A percentile compares a stretch with the other conserved stretches of the same genome.
Conservation (phyloP, 2,888 invertebrate species). For the Ecdyonurus torrentis region DNA sequence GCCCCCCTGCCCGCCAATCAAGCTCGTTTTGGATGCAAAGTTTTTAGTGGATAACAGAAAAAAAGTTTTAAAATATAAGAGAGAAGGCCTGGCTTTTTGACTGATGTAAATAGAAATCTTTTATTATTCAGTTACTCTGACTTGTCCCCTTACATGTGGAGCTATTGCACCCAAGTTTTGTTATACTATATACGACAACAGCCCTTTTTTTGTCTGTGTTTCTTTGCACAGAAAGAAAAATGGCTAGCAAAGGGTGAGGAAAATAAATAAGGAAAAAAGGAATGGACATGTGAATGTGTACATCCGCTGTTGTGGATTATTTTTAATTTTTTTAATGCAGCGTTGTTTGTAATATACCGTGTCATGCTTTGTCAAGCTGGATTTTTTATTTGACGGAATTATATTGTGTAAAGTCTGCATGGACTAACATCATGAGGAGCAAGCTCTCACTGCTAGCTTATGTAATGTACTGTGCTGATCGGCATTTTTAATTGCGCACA, state of each 20-base stretch:
- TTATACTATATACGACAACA: constrained; percentile 1
- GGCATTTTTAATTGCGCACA: constrained; percentile 14
- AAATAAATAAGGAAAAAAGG: background rate
- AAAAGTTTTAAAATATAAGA: background rate
- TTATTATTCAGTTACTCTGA: constrained; percentile 17
- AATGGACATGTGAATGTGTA: background rate
- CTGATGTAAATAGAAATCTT: constrained; percentile 16
- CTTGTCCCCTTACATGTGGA: constrained; percentile 15
- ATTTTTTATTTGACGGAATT: background rate
- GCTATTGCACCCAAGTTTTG: constrained; percentile 1
- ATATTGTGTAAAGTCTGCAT: constrained; percentile 8
- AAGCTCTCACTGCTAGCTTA: constrained; percentile 13
- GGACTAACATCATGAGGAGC: constrained; percentile 8
- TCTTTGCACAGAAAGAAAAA: background rate
- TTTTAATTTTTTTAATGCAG: background rate
- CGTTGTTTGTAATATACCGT: background rate
- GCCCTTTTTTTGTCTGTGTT: background rate
- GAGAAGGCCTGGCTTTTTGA: constrained; percentile 7
- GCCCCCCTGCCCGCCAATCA: background rate
- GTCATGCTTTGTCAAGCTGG: background rate
- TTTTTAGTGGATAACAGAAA: constrained; percentile 2
- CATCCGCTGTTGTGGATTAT: background rate
- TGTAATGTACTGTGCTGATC: constrained; percentile 14
- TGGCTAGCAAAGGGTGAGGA: background rate
- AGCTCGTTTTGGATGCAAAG: constrained; percentile 2